These are phyloP conservation scores for Leuctra nigra DNA, from an alignment of 2,888 invertebrate genomes.

Conservation along the genomic window DNA sequence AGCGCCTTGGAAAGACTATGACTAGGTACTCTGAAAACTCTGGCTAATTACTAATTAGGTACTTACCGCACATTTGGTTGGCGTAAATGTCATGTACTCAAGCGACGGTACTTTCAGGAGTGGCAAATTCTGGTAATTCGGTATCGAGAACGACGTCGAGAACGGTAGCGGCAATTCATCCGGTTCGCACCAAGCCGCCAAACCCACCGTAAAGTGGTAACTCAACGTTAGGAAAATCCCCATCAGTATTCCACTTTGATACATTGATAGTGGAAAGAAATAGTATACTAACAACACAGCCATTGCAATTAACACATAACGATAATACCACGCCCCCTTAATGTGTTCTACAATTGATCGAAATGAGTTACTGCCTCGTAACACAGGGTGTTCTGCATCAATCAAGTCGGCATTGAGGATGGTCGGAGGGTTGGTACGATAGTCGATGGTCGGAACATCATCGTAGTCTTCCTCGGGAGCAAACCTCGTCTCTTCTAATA, in stretches of 20 bases:
- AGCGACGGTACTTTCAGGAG: not conserved
- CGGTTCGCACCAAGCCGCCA: not conserved
- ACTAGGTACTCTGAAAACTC: too few relatives aligned
- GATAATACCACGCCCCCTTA: not conserved
- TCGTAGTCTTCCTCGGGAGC: not conserved
- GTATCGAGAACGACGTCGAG: not conserved
- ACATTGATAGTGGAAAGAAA: not conserved
- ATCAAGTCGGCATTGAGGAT: not conserved
- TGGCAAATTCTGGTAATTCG: not conserved
- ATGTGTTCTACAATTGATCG: not conserved
- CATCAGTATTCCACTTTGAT: not conserved
- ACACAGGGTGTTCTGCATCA: not conserved
- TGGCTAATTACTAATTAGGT: too few relatives aligned
- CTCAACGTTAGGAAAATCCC: not conserved
- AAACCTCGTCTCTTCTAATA: slow-evolving; percentile 41
- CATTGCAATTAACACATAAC: not conserved
- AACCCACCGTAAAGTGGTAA: not conserved
- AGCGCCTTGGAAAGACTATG: too few relatives aligned
- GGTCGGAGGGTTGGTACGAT: slow-evolving; percentile 12
- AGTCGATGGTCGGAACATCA: slow-evolving; percentile 22
- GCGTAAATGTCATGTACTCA: not conserved
- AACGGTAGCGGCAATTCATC: not conserved
- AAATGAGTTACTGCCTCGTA: not conserved
- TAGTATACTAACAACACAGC: not conserved
- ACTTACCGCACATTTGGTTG: slow-evolving; percentile 2